Percentiles rank a stretch among this genome's conserved stretches.
These are phyloP conservation scores for Parazoanthus swiftii DNA, from an alignment of 92 coral and sea anemone genomes.

Conservation along the genomic window DNA sequence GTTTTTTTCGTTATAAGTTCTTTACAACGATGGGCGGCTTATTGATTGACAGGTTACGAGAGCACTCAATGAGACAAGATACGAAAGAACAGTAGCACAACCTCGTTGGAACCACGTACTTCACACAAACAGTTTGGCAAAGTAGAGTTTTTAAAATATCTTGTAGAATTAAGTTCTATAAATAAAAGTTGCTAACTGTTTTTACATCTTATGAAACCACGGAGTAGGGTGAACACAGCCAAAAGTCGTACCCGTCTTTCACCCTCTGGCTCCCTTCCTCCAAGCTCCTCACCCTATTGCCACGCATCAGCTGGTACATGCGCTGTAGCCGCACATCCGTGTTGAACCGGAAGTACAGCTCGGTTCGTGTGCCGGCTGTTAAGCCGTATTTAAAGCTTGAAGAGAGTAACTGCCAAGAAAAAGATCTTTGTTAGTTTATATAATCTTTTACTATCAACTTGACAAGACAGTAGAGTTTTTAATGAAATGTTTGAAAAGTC, in stretches of 20 bases:
- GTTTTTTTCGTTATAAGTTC: background rate
- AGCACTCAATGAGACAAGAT: background rate
- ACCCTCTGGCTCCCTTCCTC: conserved; percentile 13
- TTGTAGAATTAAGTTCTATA: no score
- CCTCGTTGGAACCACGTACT: no score
- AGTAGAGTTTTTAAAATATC: no score
- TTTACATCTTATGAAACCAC: no score
- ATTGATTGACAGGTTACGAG: background rate
- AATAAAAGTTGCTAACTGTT: no score
- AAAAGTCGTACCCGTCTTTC: conserved; percentile 10
- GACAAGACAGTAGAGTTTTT: no score
- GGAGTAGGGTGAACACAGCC: background rate
- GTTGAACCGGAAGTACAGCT: conserved; percentile 31
- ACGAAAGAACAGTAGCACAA: no score
- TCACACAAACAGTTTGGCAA: no score
- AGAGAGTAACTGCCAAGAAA: conserved; percentile 5
- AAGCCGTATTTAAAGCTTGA: conserved; percentile 1
- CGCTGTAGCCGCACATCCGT: background rate
- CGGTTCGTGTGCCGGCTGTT: conserved; percentile 1
- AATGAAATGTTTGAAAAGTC: no score
- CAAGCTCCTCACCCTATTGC: background rate
- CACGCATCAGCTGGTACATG: conserved; percentile 21
- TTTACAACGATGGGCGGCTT: background rate
- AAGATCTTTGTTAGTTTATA: no score
- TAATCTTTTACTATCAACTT: no score